Evolutionary conservation across 2,113 vertebrate species (phyloP).

Genomic region (Dipodomys stephensi): DNA sequence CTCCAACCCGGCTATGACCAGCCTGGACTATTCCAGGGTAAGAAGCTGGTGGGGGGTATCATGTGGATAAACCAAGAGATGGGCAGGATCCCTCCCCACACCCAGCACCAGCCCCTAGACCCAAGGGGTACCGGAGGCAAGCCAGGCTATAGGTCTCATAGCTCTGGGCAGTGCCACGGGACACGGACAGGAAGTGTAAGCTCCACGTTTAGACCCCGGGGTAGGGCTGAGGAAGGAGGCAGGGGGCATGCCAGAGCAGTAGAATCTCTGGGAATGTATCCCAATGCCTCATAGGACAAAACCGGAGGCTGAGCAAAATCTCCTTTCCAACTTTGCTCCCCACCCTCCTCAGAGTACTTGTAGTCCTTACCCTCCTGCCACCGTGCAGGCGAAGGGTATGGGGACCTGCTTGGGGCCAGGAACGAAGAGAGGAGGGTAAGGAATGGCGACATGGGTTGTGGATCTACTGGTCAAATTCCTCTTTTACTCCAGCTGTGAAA

Average conservation of each 20-base stretch:
- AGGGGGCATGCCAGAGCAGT: background rate
- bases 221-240: background rate
- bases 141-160: background rate
- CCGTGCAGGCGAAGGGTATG: background rate
- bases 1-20: conserved; percentile 99
- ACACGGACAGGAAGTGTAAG: background rate
- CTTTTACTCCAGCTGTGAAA: conserved; percentile 73
- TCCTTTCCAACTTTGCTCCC: background rate
- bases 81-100: conserved; percentile 70
- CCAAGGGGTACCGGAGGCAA: background rate
- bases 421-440: background rate
- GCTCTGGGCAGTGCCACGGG: background rate
- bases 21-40: conserved; percentile 98
- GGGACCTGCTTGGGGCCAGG: background rate
- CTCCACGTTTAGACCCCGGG: background rate
- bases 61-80: conserved; percentile 61
- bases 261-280: background rate
- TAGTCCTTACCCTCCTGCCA: background rate
- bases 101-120: background rate
- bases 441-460: background rate
- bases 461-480: conserved; percentile 59
- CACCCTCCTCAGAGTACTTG: background rate
- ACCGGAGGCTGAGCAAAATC: background rate
- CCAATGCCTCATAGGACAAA: background rate
- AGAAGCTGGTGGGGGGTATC: conserved; percentile 83